Evolutionary conservation across 64 coral and sea anemone species (phyloP).

Genomic region (Porites australiensis): DNA sequence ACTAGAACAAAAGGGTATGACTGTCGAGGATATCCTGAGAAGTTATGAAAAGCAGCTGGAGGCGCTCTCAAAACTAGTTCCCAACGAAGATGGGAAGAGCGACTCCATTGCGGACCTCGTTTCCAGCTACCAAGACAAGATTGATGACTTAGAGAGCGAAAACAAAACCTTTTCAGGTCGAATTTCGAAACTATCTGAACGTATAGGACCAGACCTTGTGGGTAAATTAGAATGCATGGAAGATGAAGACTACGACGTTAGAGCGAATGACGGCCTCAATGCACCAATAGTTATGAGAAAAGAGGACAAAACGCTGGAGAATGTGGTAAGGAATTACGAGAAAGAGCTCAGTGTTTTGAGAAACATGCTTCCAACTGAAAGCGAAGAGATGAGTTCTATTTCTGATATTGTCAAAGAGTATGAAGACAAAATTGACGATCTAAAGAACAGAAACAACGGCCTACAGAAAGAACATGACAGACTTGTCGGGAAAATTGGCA

Average conservation of each 20-base stretch:
- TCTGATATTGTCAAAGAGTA: neutral
- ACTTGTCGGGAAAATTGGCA: slow-evolving; percentile 9
- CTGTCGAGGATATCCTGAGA: slow-evolving; percentile 48
- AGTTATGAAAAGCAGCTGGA: slow-evolving; percentile 4
- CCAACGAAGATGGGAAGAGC: neutral
- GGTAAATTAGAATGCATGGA: slow-evolving; percentile 1
- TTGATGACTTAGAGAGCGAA: neutral
- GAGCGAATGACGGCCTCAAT: neutral
- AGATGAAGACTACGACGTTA: neutral
- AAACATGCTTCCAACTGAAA: neutral
- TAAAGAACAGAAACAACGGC: neutral
- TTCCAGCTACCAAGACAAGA: slow-evolving; percentile 3
- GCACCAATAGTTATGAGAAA: neutral
- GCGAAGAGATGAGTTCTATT: neutral
- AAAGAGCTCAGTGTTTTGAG: slow-evolving; percentile 5
- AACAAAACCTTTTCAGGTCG: neutral
- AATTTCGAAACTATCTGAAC: neutral
- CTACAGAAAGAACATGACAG: neutral
- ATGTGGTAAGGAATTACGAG: slow-evolving; percentile 21
- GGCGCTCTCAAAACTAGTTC: neutral
- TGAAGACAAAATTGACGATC: slow-evolving; percentile 6
- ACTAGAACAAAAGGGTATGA: slow-evolving; percentile 1
- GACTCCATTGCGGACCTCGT: neutral
- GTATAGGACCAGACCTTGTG: neutral
- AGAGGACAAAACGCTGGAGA: slow-evolving; percentile 16